Base-by-base conservation (phyloP, 2,888 invertebrate genomes). In the Hemaris fuciformis region DNA sequence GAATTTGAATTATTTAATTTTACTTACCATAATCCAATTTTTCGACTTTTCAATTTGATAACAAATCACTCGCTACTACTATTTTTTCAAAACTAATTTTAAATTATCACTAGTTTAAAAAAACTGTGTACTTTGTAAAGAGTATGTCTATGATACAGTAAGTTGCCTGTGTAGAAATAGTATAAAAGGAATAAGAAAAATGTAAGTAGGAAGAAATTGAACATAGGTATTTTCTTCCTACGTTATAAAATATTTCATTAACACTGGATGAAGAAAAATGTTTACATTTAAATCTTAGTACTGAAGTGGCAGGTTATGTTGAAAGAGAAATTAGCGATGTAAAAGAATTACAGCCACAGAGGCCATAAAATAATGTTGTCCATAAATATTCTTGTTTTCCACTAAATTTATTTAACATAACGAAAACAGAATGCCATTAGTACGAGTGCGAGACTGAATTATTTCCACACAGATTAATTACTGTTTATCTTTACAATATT, bases 401-500 rank as follows among this genome's bases (percentile, higher is more conserved):
- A 27, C 2, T 53, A 18, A 8, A 27, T 31, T 31, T 31, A 53
- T 31, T 8, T 31, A 27, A 53, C 53, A 31, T 20, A 31, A 15
- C n/a, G 8, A 23, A 46, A n/a, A 6, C 53, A 18, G 53, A 31
- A 31, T 53, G 18, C 53, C 18, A 53, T 31, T 53, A 53, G 31
- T 46, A 5, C 46, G 22, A 25, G 48, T 15, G 48, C 48, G 27
- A 15, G 7, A n/a, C 46, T 53, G 31, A 31, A 31, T 53, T 53
- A 53, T 53, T 53, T 53, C 53, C 53, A 53, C 53, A 53, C 53
- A 53, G 53, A 53, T 53, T 53, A 31, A 53, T 53, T 53, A 31
- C 53, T 53, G 53, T 53, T 53, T 53, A 31, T 53, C 18, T 31
- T 31, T 31, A 53, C 27, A 53, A 31, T 53, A 53, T 31, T 53